Percentiles rank a stretch among this genome's conserved stretches.
Conservation (phyloP, 2,888 invertebrate species). For the Trichopoda pennipes region DNA sequence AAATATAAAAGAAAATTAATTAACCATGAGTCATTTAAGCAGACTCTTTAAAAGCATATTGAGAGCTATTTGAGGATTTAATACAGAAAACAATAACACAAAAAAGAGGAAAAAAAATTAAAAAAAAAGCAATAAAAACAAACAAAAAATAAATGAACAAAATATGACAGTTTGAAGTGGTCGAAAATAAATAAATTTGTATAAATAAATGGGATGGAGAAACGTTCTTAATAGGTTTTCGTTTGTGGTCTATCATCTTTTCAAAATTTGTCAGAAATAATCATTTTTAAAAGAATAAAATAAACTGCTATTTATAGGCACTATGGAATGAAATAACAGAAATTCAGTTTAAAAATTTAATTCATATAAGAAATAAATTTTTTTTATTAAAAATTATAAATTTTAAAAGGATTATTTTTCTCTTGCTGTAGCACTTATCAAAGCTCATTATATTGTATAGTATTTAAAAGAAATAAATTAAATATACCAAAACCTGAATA, state of each 20-base stretch:
- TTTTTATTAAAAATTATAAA: too few relatives aligned
- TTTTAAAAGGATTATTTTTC: too few relatives aligned
- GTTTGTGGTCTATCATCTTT: constrained; percentile 10
- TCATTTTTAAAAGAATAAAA: constrained; percentile 11
- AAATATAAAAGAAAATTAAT: constrained; percentile 18
- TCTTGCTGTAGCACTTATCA: too few relatives aligned
- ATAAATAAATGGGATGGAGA: constrained; percentile 14
- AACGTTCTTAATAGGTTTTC: constrained; percentile 35
- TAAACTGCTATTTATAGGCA: constrained; percentile 10
- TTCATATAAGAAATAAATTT: too few relatives aligned
- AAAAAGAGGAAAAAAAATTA: constrained; percentile 17
- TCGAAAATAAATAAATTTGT: constrained; percentile 21
- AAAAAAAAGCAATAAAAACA: constrained; percentile 21
- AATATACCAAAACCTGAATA: too few relatives aligned
- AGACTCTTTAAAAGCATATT: neutral
- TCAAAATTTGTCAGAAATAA: constrained; percentile 8
- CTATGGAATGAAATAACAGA: constrained; percentile 12
- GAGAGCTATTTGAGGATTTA: constrained; percentile 46
- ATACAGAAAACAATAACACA: neutral
- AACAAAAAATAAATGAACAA: neutral
- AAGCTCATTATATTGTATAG: too few relatives aligned
- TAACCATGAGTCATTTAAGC: constrained; percentile 45
- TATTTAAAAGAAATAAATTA: too few relatives aligned
- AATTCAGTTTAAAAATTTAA: too few relatives aligned
- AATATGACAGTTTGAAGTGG: constrained; percentile 38